Percentiles rank a stretch among this genome's conserved stretches.
Evolutionary conservation across 2,113 vertebrate species (phyloP).

Genomic region (Malurus elegans): DNA sequence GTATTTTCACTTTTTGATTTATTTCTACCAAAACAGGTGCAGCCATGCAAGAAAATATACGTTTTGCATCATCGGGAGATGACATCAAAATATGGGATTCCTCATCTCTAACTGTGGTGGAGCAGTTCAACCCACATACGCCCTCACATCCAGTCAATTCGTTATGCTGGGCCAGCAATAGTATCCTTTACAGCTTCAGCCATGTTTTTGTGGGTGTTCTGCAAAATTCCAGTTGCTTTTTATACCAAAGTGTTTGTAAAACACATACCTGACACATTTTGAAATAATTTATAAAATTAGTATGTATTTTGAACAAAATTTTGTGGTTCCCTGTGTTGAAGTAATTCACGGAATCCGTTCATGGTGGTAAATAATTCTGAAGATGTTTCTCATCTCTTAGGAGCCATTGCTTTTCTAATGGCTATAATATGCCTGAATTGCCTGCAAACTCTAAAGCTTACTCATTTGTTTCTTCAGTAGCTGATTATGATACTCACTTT

Average conservation of each 20-base stretch:
- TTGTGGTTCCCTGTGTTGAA: neutral
- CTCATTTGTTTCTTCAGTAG: neutral
- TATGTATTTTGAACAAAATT: neutral
- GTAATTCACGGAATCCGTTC: neutral
- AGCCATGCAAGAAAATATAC: conserved; percentile 88
- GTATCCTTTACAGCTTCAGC: conserved; percentile 84
- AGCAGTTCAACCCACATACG: conserved; percentile 91
- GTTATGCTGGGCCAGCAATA: conserved; percentile 92
- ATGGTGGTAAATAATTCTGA: neutral
- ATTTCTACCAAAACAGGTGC: conserved; percentile 52
- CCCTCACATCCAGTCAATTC: conserved; percentile 81
- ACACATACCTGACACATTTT: neutral
- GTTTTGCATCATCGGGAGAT: conserved; percentile 91
- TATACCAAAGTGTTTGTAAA: neutral
- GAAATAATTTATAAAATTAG: neutral
- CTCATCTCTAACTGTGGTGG: conserved; percentile 83
- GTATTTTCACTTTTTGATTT: neutral
- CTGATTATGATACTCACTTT: neutral
- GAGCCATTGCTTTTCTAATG: neutral
- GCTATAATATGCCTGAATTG: neutral
- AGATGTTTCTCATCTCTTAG: neutral
- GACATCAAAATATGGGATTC: conserved; percentile 95
- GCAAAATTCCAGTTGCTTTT: neutral
- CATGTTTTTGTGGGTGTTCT: neutral
- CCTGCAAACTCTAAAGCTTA: neutral